These are phyloP conservation scores for Epizoanthus illoricatus DNA, from an alignment of 92 coral and sea anemone species.

Conservation along the genomic window DNA sequence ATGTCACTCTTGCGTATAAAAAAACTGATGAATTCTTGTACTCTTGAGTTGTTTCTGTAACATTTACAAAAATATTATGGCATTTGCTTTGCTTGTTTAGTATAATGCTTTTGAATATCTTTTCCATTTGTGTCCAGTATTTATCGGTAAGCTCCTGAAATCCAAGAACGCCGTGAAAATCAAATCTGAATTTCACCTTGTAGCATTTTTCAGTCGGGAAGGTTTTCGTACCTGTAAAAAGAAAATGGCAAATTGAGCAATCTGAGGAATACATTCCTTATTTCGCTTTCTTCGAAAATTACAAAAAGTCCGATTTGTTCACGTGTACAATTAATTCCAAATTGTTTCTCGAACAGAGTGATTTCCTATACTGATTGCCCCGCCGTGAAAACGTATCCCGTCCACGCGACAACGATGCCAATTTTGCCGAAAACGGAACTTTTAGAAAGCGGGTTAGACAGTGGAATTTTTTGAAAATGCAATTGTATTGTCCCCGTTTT, in stretches of 20 bases:
- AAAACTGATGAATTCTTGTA: background rate
- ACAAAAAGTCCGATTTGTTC: too few relatives aligned
- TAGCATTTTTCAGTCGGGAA: constrained; percentile 11
- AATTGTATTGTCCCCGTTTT: too few relatives aligned
- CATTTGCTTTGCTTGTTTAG: background rate
- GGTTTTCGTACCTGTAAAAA: constrained; percentile 4
- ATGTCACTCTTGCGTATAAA: background rate
- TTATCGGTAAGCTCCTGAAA: background rate
- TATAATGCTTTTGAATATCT: background rate
- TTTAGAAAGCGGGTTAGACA: too few relatives aligned
- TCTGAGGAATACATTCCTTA: too few relatives aligned
- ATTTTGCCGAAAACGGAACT: too few relatives aligned
- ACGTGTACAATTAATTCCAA: too few relatives aligned
- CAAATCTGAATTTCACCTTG: background rate
- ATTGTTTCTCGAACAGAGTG: too few relatives aligned
- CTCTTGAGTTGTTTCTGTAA: background rate
- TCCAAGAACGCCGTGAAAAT: background rate
- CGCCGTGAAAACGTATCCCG: too few relatives aligned
- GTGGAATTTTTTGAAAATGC: too few relatives aligned
- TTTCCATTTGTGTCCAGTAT: background rate
- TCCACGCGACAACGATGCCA: too few relatives aligned
- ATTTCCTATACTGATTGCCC: too few relatives aligned
- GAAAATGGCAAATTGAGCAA: background rate
- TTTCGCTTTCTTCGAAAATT: too few relatives aligned
- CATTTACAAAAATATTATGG: background rate